Evolutionary conservation across 2,113 vertebrate species (phyloP).

Genomic region (Engraulis encrasicolus): DNA sequence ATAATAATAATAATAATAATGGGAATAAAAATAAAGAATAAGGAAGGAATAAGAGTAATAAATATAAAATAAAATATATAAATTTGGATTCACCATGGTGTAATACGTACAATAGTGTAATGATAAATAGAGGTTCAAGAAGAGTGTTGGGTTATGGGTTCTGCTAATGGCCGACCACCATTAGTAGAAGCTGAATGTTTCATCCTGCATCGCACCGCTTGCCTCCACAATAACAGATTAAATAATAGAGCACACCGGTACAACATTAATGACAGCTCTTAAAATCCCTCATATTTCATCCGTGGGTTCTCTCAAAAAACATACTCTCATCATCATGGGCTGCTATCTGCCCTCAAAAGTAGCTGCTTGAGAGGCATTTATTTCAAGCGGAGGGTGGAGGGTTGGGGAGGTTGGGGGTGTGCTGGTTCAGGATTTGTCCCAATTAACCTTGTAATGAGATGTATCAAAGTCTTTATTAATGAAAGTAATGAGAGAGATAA

Average conservation of each 20-base stretch:
- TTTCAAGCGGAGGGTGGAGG: conserved; percentile 75
- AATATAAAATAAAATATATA: no score
- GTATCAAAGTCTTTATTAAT: conserved; percentile 86
- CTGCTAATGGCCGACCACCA: not conserved
- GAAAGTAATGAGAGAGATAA: conserved; percentile 87
- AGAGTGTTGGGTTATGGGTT: not conserved
- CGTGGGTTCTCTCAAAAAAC: conserved; percentile 48
- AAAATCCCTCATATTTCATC: conserved; percentile 48
- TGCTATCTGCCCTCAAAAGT: conserved; percentile 58
- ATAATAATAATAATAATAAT: not conserved
- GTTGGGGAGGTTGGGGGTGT: no score
- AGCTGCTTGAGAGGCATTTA: conserved; percentile 77
- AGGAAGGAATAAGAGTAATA: no score
- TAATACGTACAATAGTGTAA: not conserved
- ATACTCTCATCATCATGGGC: conserved; percentile 47
- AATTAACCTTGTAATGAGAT: conserved; percentile 94
- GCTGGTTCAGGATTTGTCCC: conserved; percentile 88
- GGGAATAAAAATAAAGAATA: not conserved
- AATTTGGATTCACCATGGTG: not conserved
- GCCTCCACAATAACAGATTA: not conserved
- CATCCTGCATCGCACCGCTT: not conserved
- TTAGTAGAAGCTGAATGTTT: not conserved
- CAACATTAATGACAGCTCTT: conserved; percentile 62
- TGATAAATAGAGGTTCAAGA: not conserved
- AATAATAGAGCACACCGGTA: conserved; percentile 51